Conservation (phyloP, 2,113 vertebrate genomes). For the Malurus elegans region DNA sequence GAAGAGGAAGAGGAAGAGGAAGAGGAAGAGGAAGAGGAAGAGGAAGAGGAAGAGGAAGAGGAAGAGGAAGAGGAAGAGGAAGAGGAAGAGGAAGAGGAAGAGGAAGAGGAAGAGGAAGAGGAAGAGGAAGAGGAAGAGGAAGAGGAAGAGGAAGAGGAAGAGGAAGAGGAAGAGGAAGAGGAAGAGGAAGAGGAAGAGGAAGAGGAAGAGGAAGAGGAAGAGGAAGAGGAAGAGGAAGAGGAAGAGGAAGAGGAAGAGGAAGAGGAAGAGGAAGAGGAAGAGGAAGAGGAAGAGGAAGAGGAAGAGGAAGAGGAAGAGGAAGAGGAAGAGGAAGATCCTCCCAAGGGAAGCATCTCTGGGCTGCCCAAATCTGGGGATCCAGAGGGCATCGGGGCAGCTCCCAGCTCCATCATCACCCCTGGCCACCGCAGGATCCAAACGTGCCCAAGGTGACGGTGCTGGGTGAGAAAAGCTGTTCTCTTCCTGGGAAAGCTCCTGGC, state of each 20-base stretch:
- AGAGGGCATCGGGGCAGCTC: not conserved
- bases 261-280: too few relatives aligned
- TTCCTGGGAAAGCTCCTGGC: not conserved
- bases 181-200: too few relatives aligned
- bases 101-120: too few relatives aligned
- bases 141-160: not conserved
- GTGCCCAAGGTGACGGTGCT: not conserved
- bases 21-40: accelerated
- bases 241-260: not conserved
- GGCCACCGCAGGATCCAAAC: not conserved
- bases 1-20: not conserved
- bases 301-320: not conserved
- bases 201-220: not conserved
- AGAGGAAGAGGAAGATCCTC: not conserved
- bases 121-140: not conserved
- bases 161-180: not conserved
- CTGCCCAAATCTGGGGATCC: not conserved
- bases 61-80: not conserved
- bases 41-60: not conserved
- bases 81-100: accelerated
- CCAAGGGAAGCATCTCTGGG: accelerated
- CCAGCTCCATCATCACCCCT: not conserved
- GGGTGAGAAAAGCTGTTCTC: not conserved
- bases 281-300: too few relatives aligned
- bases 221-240: not conserved